Evolutionary conservation across 1,140 invertebrate genomes (phyloP).

Genomic region (Heterodera schachtii): DNA sequence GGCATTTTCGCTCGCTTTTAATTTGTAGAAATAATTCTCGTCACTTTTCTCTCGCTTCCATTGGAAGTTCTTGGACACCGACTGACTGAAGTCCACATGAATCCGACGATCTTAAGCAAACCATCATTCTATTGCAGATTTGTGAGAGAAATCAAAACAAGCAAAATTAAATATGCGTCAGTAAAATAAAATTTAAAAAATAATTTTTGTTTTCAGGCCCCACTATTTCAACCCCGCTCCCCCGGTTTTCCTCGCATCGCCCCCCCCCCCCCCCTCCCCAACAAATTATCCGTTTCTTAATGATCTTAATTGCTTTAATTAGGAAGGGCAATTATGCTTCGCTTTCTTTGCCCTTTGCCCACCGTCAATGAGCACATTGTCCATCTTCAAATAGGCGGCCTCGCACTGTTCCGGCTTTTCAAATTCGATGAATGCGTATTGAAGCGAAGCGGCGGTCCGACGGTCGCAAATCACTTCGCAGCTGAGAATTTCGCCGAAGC

Average conservation of each 20-base stretch:
- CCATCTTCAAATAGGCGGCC: slow-evolving; percentile 99
- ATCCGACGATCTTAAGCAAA: slow-evolving; percentile 78
- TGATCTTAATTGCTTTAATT: too few species aligned
- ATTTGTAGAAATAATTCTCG: background rate
- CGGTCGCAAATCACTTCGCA: slow-evolving; percentile 97
- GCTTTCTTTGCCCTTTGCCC: background rate
- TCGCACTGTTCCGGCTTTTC: slow-evolving; percentile 88
- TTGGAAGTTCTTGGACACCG: slow-evolving; percentile 72
- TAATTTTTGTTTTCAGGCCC: too few species aligned
- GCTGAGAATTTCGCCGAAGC: slow-evolving; percentile 88
- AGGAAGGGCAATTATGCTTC: too few species aligned
- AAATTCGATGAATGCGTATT: slow-evolving; percentile 99
- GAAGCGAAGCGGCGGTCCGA: slow-evolving; percentile 88
- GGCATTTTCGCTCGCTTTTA: too few species aligned
- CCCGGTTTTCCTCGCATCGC: too few species aligned
- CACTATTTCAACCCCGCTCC: background rate
- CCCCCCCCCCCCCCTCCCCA: too few species aligned
- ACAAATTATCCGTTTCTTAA: too few species aligned
- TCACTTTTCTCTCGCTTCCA: slow-evolving; percentile 52
- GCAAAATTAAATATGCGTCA: too few species aligned
- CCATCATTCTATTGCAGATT: background rate
- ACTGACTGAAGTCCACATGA: slow-evolving; percentile 99
- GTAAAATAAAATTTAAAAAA: too few species aligned
- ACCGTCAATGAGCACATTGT: slow-evolving; percentile 95
- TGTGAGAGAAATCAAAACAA: too few species aligned